A percentile compares a stretch with the other conserved stretches of the same genome.
These are phyloP conservation scores for Cylas formicarius DNA, from an alignment of 1,140 invertebrate genomes.

Conservation along the genomic window DNA sequence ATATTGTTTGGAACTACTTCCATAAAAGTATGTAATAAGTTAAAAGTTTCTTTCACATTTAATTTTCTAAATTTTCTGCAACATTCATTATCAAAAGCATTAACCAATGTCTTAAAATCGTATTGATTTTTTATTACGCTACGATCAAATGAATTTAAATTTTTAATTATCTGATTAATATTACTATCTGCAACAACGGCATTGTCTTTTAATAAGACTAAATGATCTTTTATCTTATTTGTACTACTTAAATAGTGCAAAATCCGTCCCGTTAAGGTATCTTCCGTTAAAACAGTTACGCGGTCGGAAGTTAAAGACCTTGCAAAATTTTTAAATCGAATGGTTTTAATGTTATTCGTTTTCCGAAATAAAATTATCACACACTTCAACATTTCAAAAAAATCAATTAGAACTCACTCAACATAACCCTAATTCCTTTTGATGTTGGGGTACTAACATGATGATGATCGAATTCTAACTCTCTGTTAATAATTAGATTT, in stretches of 20 bases:
- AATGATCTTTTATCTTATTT: slow-evolving; percentile 2
- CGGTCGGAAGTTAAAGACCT: slow-evolving; percentile 22
- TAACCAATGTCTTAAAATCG: slow-evolving; percentile 21
- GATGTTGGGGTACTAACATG: too few relatives aligned
- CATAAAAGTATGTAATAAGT: slow-evolving; percentile 30
- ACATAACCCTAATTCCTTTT: too few relatives aligned
- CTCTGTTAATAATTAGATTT: too few relatives aligned
- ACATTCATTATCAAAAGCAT: slow-evolving; percentile 30
- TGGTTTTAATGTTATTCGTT: too few relatives aligned
- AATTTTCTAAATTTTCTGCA: slow-evolving; percentile 20
- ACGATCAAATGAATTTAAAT: slow-evolving; percentile 18
- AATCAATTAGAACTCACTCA: too few relatives aligned
- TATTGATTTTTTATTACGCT: slow-evolving; percentile 17
- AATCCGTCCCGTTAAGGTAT: slow-evolving; percentile 30
- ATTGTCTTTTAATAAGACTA: slow-evolving; percentile 12
- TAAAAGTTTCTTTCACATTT: slow-evolving; percentile 22
- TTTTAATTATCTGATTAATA: slow-evolving; percentile 6
- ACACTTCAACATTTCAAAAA: too few relatives aligned
- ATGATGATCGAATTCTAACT: too few relatives aligned
- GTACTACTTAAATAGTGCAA: slow-evolving; percentile 26
- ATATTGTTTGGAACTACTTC: slow-evolving; percentile 26
- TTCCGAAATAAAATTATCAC: too few relatives aligned
- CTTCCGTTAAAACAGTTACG: slow-evolving; percentile 20
- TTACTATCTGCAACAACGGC: slow-evolving; percentile 13
- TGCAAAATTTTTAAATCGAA: slow-evolving; percentile 13